A percentile compares a stretch with the other conserved stretches of the same genome.
Conservation (phyloP, 64 coral and sea anemone genomes). For the Trachythela sp. region DNA sequence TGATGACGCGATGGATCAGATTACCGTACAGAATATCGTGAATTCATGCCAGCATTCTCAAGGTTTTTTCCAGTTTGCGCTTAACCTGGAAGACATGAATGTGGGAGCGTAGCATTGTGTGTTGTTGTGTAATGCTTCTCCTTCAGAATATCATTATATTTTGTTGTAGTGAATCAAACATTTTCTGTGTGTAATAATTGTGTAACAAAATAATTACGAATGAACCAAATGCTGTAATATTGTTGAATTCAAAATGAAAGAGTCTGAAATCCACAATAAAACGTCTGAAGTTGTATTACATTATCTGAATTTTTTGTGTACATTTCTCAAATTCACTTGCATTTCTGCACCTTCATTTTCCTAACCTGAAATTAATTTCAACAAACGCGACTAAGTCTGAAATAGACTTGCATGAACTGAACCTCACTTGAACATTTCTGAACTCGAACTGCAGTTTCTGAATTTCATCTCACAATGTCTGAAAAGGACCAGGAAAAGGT, state of each 20-base stretch:
- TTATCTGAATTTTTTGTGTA: background rate
- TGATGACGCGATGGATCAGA: slow-evolving; percentile 39
- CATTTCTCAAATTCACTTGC: background rate
- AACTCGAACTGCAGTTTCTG: no score
- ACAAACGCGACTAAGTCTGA: background rate
- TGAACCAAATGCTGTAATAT: background rate
- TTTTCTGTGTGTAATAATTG: background rate
- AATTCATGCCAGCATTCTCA: slow-evolving; percentile 43
- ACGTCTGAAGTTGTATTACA: background rate
- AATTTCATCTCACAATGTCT: no score
- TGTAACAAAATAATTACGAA: background rate
- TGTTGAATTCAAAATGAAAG: background rate
- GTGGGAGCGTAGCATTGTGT: background rate
- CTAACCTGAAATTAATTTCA: background rate
- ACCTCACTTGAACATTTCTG: background rate
- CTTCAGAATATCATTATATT: background rate
- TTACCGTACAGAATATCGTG: slow-evolving; percentile 42
- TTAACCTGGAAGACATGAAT: slow-evolving; percentile 46
- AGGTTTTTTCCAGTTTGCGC: slow-evolving; percentile 39
- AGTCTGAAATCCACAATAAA: background rate
- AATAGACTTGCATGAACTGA: background rate
- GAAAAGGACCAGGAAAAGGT: no score
- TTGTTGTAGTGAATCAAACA: background rate
- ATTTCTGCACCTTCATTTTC: background rate
- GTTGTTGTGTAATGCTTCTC: background rate